Evolutionary conservation across 1,140 invertebrate species (phyloP).

Genomic region (Drosophila insularis): DNA sequence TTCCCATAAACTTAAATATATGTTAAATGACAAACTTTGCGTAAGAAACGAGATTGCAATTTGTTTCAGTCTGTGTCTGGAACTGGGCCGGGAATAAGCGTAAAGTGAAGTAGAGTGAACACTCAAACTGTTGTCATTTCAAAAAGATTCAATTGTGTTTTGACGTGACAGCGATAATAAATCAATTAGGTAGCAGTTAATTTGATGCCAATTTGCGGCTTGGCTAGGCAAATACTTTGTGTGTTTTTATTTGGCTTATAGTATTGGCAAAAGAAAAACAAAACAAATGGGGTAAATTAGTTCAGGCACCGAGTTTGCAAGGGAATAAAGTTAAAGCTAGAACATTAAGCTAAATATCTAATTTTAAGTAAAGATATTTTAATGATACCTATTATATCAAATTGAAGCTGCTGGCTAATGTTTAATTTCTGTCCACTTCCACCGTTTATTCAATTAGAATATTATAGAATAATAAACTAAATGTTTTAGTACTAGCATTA

Average conservation of each 20-base stretch:
- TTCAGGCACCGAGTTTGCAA: background rate
- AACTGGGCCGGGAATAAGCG: slow-evolving; percentile 8
- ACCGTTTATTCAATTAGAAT: no score
- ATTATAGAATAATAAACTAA: no score
- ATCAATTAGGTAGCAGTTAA: slow-evolving; percentile 65
- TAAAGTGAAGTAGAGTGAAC: background rate
- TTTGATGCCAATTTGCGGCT: slow-evolving; percentile 48
- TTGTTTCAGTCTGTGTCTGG: background rate
- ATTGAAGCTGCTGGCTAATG: no score
- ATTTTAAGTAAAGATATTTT: no score
- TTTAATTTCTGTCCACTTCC: no score
- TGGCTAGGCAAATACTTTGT: slow-evolving; percentile 15
- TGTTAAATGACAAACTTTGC: slow-evolving; percentile 47
- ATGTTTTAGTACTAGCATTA: no score
- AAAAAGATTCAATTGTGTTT: slow-evolving; percentile 7
- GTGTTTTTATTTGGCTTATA: slow-evolving; percentile 13
- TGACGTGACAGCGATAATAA: slow-evolving; percentile 69
- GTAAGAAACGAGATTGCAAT: slow-evolving; percentile 33
- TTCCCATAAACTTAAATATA: slow-evolving; percentile 33
- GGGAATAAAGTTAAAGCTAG: no score
- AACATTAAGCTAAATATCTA: no score
- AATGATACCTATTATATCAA: no score
- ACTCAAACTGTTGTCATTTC: slow-evolving; percentile 23
- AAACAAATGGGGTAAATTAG: background rate
- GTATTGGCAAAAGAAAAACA: background rate